A percentile compares a stretch with the other conserved stretches of the same genome.
Evolutionary conservation across 2,113 vertebrate genomes (phyloP).

Genomic region (Aix galericulata): DNA sequence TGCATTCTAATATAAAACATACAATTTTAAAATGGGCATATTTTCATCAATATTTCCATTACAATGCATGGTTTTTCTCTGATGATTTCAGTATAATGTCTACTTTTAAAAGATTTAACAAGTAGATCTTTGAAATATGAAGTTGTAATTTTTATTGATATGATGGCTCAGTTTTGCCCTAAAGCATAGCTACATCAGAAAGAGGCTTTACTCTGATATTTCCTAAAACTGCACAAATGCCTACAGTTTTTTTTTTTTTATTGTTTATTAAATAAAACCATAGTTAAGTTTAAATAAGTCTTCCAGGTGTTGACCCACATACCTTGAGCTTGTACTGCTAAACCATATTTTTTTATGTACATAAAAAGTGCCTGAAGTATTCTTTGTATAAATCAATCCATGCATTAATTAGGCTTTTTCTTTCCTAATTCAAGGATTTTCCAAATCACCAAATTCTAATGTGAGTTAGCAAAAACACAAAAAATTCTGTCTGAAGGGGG

Average conservation of each 20-base stretch:
- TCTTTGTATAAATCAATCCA: neutral
- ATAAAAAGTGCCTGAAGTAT: neutral
- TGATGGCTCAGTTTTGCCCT: neutral
- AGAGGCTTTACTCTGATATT: neutral
- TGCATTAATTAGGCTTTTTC: neutral
- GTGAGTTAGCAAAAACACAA: neutral
- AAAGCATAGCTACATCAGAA: neutral
- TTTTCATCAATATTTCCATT: neutral
- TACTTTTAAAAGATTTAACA: neutral
- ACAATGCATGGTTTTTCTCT: neutral
- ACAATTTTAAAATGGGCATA: neutral
- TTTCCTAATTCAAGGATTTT: neutral
- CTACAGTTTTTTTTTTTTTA: neutral
- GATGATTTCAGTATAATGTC: neutral
- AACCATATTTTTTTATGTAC: neutral
- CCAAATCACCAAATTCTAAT: rapidly evolving
- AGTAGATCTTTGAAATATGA: neutral
- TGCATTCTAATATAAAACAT: neutral
- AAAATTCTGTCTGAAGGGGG: neutral
- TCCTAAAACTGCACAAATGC: rapidly evolving
- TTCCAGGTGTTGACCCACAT: neutral
- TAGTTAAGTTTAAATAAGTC: neutral
- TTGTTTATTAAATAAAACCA: neutral
- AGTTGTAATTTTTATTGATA: rapidly evolving
- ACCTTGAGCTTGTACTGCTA: neutral